Conservation (phyloP, 2,888 invertebrate genomes). For the Eupithecia subumbrata region DNA sequence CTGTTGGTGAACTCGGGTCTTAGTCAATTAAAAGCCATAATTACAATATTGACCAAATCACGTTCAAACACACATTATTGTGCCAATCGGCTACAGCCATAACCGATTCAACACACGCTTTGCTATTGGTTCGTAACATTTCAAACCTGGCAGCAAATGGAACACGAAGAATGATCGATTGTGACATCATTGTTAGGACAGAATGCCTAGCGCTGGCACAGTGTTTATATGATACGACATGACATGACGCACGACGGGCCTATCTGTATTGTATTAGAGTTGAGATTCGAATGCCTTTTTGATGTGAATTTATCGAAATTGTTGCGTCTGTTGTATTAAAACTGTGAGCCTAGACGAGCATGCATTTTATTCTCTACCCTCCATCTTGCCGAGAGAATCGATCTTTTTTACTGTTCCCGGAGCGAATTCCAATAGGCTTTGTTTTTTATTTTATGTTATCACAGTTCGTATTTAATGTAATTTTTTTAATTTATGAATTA, state of each 20-base stretch:
- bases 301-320: background rate
- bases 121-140: slow-evolving; percentile 9
- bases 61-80: background rate
- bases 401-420: too few relatives aligned
- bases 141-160: slow-evolving; percentile 25
- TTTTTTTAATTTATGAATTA: too few relatives aligned
- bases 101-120: slow-evolving; percentile 8
- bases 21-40: background rate
- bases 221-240: background rate
- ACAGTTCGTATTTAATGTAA: too few relatives aligned
- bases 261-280: background rate
- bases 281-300: background rate
- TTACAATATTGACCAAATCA: slow-evolving; percentile 1
- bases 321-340: background rate
- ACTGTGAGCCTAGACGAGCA: background rate
- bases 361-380: background rate
- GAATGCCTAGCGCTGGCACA: slow-evolving; percentile 28
- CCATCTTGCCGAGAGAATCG: too few relatives aligned
- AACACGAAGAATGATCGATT: slow-evolving; percentile 43
- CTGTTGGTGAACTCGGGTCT: too few relatives aligned
- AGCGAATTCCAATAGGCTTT: too few relatives aligned
- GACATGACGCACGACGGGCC: background rate
- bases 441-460: too few relatives aligned
- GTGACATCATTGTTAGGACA: slow-evolving; percentile 40
- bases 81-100: background rate